Conservation (phyloP, 2,888 invertebrate species). For the Eupithecia centaureata region DNA sequence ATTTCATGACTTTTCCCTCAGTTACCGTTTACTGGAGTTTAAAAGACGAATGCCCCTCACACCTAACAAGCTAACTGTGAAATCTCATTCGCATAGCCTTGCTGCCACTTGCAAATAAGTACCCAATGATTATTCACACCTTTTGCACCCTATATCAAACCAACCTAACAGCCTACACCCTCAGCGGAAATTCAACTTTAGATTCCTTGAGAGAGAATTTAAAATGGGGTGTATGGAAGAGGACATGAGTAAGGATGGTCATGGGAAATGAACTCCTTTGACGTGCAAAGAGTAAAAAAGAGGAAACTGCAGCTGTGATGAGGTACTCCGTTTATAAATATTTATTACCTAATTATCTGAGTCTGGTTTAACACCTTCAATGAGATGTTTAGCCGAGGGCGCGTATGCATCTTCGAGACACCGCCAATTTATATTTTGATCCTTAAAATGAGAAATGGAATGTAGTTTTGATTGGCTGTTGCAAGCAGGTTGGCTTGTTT, state of each 20-base stretch:
- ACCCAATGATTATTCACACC: slow-evolving; percentile 67
- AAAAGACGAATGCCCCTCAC: slow-evolving; percentile 41
- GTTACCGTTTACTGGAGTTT: slow-evolving; percentile 55
- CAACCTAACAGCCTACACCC: slow-evolving; percentile 29
- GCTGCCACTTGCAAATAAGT: slow-evolving; percentile 63
- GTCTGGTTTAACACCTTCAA: slow-evolving; percentile 67
- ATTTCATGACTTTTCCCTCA: slow-evolving; percentile 51
- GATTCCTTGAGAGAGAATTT: slow-evolving; percentile 5
- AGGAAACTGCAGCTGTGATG: slow-evolving; percentile 60
- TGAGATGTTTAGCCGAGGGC: slow-evolving; percentile 63
- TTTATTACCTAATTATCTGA: slow-evolving; percentile 78
- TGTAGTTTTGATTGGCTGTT: slow-evolving; percentile 37
- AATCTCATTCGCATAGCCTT: slow-evolving; percentile 61
- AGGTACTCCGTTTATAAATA: slow-evolving; percentile 76
- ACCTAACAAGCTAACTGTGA: slow-evolving; percentile 60
- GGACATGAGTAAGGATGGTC: slow-evolving; percentile 40
- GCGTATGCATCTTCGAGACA: slow-evolving; percentile 52
- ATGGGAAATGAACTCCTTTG: slow-evolving; percentile 55
- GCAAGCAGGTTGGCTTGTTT: not conserved
- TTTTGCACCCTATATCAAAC: slow-evolving; percentile 33
- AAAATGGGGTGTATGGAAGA: slow-evolving; percentile 30
- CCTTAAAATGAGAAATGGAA: slow-evolving; percentile 42
- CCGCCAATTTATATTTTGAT: slow-evolving; percentile 56
- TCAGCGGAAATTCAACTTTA: slow-evolving; percentile 40
- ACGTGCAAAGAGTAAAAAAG: slow-evolving; percentile 60